Conservation (phyloP, 2,888 invertebrate genomes). For the Sylvicola cinctus region DNA sequence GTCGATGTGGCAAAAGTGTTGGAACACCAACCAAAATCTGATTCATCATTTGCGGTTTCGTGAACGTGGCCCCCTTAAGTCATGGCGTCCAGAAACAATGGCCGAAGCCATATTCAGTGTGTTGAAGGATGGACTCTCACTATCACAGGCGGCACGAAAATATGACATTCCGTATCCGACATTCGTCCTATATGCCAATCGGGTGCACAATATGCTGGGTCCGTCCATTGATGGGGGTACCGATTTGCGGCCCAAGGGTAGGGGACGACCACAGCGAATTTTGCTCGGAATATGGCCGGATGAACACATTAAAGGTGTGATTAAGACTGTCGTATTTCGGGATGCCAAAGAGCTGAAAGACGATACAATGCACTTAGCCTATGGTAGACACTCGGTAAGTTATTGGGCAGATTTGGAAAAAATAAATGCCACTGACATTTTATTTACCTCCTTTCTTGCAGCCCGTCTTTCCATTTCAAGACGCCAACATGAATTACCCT, state of each 20-base stretch:
- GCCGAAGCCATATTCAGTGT: constrained; percentile 87
- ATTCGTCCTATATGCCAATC: constrained; percentile 79
- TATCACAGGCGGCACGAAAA: constrained; percentile 80
- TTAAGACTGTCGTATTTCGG: constrained; percentile 78
- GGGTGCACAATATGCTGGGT: constrained; percentile 85
- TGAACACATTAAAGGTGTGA: constrained; percentile 81
- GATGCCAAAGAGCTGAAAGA: constrained; percentile 69
- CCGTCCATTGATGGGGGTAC: constrained; percentile 81
- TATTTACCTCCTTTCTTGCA: constrained; percentile 12
- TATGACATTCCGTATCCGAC: constrained; percentile 91
- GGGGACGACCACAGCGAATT: constrained; percentile 79
- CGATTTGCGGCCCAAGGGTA: constrained; percentile 77
- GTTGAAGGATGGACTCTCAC: constrained; percentile 68
- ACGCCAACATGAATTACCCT: constrained; percentile 37
- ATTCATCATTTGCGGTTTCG: constrained; percentile 81
- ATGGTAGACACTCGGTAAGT: constrained; percentile 40
- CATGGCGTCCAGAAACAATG: constrained; percentile 89
- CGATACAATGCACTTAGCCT: constrained; percentile 35
- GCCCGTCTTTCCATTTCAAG: constrained; percentile 37
- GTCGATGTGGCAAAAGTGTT: constrained; percentile 91
- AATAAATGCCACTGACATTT: too few relatives aligned
- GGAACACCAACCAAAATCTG: constrained; percentile 81
- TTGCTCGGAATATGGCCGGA: constrained; percentile 84
- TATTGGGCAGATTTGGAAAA: background rate
- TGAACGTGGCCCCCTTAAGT: constrained; percentile 78